Conservation (phyloP, 2,888 invertebrate species). For the Cryptophagus acutangulus region DNA sequence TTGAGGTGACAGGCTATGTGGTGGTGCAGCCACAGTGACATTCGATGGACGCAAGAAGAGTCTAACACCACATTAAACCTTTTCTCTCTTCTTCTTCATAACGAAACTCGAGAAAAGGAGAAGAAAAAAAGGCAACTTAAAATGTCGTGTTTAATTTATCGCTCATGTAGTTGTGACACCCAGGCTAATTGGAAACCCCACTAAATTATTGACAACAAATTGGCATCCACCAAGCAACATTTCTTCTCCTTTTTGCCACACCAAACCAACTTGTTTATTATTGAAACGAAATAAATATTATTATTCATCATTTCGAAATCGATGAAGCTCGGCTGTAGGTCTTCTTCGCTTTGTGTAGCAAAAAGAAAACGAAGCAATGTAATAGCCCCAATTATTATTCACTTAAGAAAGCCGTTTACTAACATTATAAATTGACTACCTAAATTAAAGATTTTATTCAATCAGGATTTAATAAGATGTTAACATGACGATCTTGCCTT, state of each 20-base stretch:
- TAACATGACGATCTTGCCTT: too few species aligned
- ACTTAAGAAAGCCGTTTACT: conserved; percentile 25
- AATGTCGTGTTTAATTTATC: conserved; percentile 39
- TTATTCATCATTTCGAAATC: too few species aligned
- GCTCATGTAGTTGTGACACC: conserved; percentile 36
- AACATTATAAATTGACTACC: conserved; percentile 27
- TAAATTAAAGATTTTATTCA: conserved; percentile 26
- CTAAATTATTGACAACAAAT: conserved; percentile 23
- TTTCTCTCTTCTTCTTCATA: background rate
- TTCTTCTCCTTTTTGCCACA: too few species aligned
- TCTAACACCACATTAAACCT: background rate
- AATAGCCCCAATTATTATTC: conserved; percentile 28
- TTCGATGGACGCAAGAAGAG: background rate
- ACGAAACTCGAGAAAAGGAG: too few species aligned
- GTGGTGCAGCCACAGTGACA: too few species aligned
- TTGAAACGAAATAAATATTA: too few species aligned
- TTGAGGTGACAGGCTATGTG: too few species aligned
- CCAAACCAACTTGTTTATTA: too few species aligned
- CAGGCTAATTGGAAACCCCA: conserved; percentile 35
- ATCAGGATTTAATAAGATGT: conserved; percentile 22
- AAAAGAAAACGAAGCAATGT: conserved; percentile 18
- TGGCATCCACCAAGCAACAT: too few species aligned
- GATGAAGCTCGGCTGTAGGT: conserved; percentile 20
- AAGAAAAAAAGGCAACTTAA: conserved; percentile 10
- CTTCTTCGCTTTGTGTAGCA: too few species aligned